A percentile compares a stretch with the other conserved stretches of the same genome.
Conservation (phyloP, 2,888 invertebrate genomes). For the Cetonia aurata region DNA sequence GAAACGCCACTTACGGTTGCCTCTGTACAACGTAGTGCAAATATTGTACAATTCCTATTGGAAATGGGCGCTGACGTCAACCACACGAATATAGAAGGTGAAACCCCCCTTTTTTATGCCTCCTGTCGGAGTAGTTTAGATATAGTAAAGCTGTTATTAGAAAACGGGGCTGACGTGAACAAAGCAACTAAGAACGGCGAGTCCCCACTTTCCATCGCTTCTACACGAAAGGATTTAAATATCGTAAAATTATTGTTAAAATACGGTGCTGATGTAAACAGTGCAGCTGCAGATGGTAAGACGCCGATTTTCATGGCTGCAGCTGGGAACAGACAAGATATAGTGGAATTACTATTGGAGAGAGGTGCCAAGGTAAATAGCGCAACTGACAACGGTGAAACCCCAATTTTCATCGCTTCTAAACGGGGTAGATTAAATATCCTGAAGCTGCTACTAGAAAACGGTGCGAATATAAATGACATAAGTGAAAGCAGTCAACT, state of each 20-base stretch:
- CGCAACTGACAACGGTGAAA: not conserved
- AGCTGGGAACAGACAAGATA: not conserved
- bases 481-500: not conserved
- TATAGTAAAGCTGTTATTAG: not conserved
- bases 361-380: not conserved
- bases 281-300: no score
- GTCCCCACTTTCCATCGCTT: not conserved
- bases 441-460: not conserved
- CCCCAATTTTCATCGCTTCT: not conserved
- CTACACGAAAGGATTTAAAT: not conserved
- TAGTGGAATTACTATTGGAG: not conserved
- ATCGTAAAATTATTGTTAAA: constrained; percentile 1
- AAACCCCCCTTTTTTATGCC: no score
- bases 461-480: not conserved
- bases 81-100: not conserved
- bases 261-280: not conserved
- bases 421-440: not conserved
- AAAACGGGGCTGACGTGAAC: not conserved
- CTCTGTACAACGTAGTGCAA: no score
- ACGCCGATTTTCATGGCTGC: not conserved
- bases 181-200: no score
- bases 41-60: not conserved
- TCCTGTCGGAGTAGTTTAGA: not conserved
- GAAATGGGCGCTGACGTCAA: not conserved
- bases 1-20: constrained; percentile 4